phyloP scores from a whole-genome alignment of 2,888 invertebrate species.

The Drosophila meridionalis region DNA sequence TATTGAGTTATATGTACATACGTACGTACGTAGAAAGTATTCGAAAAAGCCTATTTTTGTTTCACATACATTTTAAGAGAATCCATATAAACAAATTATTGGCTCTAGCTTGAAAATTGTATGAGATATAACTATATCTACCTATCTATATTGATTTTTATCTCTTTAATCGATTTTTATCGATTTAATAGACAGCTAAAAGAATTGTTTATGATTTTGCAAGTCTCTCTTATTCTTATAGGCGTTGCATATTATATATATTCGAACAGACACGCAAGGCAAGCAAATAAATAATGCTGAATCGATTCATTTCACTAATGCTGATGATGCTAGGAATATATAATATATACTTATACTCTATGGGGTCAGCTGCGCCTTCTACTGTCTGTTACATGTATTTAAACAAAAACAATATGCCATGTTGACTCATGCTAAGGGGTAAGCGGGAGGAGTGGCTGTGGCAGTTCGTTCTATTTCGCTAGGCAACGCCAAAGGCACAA shows the following conservation, averaged over 20 bases:
- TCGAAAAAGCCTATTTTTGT: not conserved
- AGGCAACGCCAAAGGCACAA: conserved; percentile 62
- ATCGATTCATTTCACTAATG: not conserved
- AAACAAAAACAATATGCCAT: conserved; percentile 1
- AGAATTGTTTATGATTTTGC: not conserved
- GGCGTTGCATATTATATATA: not conserved
- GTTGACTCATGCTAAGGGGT: not conserved
- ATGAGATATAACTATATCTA: not conserved
- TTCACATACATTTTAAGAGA: not conserved
- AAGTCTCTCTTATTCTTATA: not conserved
- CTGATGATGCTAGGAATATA: not conserved
- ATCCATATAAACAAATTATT: not conserved
- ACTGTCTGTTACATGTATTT: not conserved
- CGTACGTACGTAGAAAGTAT: no score
- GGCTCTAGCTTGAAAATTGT: not conserved
- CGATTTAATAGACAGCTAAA: not conserved
- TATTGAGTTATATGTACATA: no score
- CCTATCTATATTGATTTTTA: no score
- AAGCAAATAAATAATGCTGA: not conserved
- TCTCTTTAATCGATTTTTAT: no score
- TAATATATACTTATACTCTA: not conserved
- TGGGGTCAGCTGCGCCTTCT: not conserved
- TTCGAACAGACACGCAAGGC: not conserved
- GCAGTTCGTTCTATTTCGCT: conserved; percentile 56
- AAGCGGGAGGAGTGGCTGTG: not conserved